A percentile compares a stretch with the other conserved stretches of the same genome.
Conservation (phyloP, 2,888 invertebrate species). For the Hecatera dysodea region DNA sequence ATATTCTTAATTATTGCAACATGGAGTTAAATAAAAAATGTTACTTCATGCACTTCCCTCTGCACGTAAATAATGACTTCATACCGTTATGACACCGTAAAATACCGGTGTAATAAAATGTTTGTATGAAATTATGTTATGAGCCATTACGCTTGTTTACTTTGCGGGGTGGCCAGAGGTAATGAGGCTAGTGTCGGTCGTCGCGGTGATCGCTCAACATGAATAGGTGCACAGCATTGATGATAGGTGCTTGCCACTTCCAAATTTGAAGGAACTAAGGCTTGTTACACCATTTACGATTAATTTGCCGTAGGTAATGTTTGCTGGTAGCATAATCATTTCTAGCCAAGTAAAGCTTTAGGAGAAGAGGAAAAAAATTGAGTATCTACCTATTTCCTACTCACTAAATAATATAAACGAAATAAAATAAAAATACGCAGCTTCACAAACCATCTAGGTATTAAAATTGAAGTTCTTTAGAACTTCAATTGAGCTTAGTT, state of each 20-base stretch:
- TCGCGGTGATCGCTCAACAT: constrained; percentile 40
- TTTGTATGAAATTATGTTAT: constrained; percentile 58
- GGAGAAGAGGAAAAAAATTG: too few species aligned
- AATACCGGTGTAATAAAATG: constrained; percentile 56
- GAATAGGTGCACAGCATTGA: constrained; percentile 23
- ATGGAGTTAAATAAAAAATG: constrained; percentile 8
- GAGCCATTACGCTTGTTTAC: constrained; percentile 51
- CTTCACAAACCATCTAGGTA: too few species aligned
- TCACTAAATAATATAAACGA: too few species aligned
- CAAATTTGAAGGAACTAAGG: not conserved
- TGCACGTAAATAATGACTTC: constrained; percentile 30
- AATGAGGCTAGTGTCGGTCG: constrained; percentile 55
- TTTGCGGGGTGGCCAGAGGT: constrained; percentile 49
- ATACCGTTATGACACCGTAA: constrained; percentile 42
- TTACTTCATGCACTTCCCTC: not conserved
- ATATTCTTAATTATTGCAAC: not conserved
- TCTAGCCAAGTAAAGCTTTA: too few species aligned
- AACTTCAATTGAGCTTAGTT: too few species aligned
- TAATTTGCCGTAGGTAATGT: not conserved
- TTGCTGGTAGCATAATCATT: not conserved
- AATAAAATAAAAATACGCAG: too few species aligned
- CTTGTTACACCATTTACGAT: not conserved
- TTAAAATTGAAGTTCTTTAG: too few species aligned
- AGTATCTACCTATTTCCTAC: too few species aligned
- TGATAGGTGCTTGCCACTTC: not conserved